Evolutionary conservation across 2,888 invertebrate species (phyloP), one percentile per base, ranked within the genome.

Genomic region (Apoderus coryli): DNA sequence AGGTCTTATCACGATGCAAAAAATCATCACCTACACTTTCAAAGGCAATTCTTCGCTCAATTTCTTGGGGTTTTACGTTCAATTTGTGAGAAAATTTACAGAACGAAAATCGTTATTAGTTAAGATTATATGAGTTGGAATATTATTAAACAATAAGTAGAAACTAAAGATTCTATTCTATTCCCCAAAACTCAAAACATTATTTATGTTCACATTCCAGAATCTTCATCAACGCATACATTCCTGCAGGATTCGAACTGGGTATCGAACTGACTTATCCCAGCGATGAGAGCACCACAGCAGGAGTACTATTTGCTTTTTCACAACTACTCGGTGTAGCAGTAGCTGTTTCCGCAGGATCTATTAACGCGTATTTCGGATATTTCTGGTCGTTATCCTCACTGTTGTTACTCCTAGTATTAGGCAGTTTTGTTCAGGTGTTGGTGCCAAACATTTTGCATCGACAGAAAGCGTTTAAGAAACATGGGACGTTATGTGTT

Each of bases 231-330:
- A 43, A 38, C 27, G 39, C 42, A 4, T 46, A 42, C 26, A 41
- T 44, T 32, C 37, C 42, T n/a, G 43, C 40, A 4, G 46, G 44
- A 10, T 46, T 42, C 28, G 46, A 46, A 33, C 25, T 44, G 14
- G 41, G 42, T 5, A 43, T 43, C 24, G 46, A 46, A 35, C 33
- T 46, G 13, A 43, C 45, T 11, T 44, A 39, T 33, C 46, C 46
- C 3, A 31, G 37, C 11, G 37, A 40, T 14, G 46, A 46, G 31
- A 34, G 41, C 22, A 44, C 42, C 10, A 37, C 44, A 9, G 35
- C 43, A 4, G 42, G 43, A 22, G 16, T 45, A 14, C 30, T 46
- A 3, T 29, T 43, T 19, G 42, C 42, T 6, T 31, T 40, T 2
- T 39, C 42, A 5, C 43, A 43, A 29, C 14, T 42, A 13, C 25